Evolutionary conservation across 2,888 invertebrate species (phyloP).

Genomic region (Phortica magna): DNA sequence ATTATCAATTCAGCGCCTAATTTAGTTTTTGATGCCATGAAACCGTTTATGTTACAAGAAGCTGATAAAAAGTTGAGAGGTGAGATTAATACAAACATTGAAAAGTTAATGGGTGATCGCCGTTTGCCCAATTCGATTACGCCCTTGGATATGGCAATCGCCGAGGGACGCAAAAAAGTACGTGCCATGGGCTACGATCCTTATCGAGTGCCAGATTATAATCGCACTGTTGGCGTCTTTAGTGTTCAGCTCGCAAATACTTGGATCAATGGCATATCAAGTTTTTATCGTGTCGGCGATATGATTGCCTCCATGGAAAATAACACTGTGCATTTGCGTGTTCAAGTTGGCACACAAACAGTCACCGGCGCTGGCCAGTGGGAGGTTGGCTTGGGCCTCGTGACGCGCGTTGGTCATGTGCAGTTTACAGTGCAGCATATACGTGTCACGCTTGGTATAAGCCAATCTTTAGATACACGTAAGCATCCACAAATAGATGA

Average conservation of each 20-base stretch:
- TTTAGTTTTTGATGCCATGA: conserved; percentile 91
- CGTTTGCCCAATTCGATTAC: conserved; percentile 91
- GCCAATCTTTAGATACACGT: conserved; percentile 88
- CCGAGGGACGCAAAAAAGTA: conserved; percentile 86
- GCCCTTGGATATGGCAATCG: conserved; percentile 90
- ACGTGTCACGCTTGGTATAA: conserved; percentile 83
- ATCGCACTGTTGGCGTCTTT: conserved; percentile 85
- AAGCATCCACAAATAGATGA: conserved; percentile 85
- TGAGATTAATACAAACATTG: conserved; percentile 86
- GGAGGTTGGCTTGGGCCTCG: conserved; percentile 85
- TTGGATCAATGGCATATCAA: conserved; percentile 88
- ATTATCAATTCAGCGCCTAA: conserved; percentile 90
- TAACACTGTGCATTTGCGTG: conserved; percentile 80
- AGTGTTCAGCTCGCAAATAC: conserved; percentile 85
- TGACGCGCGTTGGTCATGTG: conserved; percentile 85
- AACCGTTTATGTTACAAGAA: conserved; percentile 88
- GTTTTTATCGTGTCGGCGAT: conserved; percentile 89
- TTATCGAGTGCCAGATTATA: conserved; percentile 85
- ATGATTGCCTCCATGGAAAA: conserved; percentile 86
- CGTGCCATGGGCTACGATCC: conserved; percentile 85
- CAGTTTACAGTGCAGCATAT: conserved; percentile 90
- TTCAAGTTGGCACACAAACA: conserved; percentile 89
- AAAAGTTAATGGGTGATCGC: conserved; percentile 83
- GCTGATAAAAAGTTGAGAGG: conserved; percentile 86
- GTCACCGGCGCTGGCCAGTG: conserved; percentile 88